Evolutionary conservation across 53 echinoderm and acorn worm species (phyloP).

Genomic region (Holothuria leucospilota): DNA sequence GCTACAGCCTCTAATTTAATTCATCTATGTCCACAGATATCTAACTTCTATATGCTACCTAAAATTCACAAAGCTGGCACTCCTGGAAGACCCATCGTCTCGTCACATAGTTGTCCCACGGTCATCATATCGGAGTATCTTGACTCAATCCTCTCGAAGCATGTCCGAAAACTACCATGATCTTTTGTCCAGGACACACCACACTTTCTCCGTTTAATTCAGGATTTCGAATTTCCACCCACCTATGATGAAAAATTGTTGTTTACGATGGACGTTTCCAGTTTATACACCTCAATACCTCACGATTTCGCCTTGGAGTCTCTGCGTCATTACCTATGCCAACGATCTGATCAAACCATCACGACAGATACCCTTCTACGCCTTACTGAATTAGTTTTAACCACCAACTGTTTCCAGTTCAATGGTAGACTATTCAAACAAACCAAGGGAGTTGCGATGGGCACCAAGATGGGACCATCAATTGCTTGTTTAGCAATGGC

Average conservation of each 20-base stretch:
- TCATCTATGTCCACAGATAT: background rate
- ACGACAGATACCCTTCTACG: slow-evolving; percentile 6
- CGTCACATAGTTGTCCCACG: slow-evolving; percentile 56
- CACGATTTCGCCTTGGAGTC: background rate
- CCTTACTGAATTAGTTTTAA: slow-evolving; percentile 15
- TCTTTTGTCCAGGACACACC: slow-evolving; percentile 50
- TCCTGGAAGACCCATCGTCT: slow-evolving; percentile 43
- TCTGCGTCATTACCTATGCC: background rate
- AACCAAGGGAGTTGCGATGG: slow-evolving; percentile 33
- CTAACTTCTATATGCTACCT: slow-evolving; percentile 42
- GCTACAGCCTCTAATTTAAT: background rate
- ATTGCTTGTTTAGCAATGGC: slow-evolving; percentile 28
- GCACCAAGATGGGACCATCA: slow-evolving; percentile 29
- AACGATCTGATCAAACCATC: background rate
- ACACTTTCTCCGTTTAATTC: slow-evolving; percentile 38
- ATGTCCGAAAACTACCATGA: slow-evolving; percentile 8
- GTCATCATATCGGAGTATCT: slow-evolving; percentile 45
- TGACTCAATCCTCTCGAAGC: slow-evolving; percentile 1
- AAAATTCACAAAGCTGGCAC: slow-evolving; percentile 36
- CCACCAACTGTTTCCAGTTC: slow-evolving; percentile 41
- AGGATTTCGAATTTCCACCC: background rate
- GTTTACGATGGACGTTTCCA: too few species aligned
- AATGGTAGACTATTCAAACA: slow-evolving; percentile 1
- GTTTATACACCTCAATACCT: too few species aligned
- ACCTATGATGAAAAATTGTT: slow-evolving; percentile 1